Percentiles rank a stretch among this genome's conserved stretches.
Conservation (phyloP, 2,797 vertebrate genomes). For the Acestrorhynchus altus region DNA sequence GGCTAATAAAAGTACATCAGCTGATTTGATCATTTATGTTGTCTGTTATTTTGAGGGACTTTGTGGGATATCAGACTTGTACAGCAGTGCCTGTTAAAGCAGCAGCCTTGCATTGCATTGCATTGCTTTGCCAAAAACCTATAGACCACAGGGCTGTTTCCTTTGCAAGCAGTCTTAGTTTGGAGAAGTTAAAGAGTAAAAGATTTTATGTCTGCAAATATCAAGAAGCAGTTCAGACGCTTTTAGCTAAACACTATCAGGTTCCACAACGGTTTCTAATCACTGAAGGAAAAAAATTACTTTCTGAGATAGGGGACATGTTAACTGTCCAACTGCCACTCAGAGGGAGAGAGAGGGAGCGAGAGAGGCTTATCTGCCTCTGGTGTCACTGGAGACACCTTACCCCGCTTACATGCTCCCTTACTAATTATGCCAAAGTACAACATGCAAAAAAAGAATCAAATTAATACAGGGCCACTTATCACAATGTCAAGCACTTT, state of each 20-base stretch:
- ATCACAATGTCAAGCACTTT: slow-evolving; percentile 54
- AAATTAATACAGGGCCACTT: slow-evolving; percentile 50
- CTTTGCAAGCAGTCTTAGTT: neutral
- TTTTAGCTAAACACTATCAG: neutral
- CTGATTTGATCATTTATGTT: too few species aligned
- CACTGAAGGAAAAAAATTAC: neutral
- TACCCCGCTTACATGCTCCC: slow-evolving; percentile 48
- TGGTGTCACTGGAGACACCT: slow-evolving; percentile 51
- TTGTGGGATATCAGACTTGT: neutral
- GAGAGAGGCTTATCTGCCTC: slow-evolving; percentile 26
- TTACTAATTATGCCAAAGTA: slow-evolving; percentile 54
- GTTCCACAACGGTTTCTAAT: neutral
- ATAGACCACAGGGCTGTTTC: neutral
- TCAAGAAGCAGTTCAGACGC: neutral
- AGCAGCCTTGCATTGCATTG: neutral
- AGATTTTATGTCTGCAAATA: neutral
- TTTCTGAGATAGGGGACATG: neutral
- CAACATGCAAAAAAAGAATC: slow-evolving; percentile 51
- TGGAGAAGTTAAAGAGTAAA: neutral
- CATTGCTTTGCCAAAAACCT: neutral
- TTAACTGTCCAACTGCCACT: too few species aligned
- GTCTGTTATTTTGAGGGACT: neutral
- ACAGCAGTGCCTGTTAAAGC: neutral
- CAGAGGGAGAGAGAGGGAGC: neutral
- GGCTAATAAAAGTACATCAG: too few species aligned